Conservation (phyloP, 2,113 vertebrate species). For the Illadopsis cleaveri region DNA sequence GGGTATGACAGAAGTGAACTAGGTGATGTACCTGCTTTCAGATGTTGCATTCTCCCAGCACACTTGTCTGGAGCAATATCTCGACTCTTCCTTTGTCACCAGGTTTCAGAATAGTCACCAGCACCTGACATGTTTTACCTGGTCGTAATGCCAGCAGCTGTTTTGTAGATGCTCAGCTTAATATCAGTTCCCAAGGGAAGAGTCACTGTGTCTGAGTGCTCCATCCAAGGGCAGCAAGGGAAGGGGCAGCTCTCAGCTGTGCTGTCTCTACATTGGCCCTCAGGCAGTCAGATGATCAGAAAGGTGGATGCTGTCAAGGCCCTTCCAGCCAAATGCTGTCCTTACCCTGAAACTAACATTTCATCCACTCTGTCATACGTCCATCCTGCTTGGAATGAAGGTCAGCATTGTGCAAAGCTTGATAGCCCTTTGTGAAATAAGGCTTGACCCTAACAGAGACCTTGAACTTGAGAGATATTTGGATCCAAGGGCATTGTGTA, state of each 20-base stretch:
- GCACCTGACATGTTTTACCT: neutral
- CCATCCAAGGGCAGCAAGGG: neutral
- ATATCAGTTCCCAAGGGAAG: accelerated
- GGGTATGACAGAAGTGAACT: neutral
- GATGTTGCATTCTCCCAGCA: neutral
- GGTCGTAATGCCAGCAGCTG: neutral
- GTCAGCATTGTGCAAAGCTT: neutral
- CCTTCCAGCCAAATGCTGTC: neutral
- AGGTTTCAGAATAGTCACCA: neutral
- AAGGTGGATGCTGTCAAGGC: neutral
- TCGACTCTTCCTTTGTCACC: neutral
- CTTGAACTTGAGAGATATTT: neutral
- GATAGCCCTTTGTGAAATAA: neutral
- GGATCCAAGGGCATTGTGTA: neutral
- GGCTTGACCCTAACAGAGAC: neutral
- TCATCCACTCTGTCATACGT: neutral
- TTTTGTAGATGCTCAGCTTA: neutral
- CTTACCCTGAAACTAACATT: neutral
- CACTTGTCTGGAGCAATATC: neutral
- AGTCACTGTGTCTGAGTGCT: neutral
- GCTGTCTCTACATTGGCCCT: neutral
- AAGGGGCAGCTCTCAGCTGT: neutral
- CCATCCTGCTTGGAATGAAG: neutral
- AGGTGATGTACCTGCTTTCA: neutral
- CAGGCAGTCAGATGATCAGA: neutral